Conservation (phyloP, 2,797 vertebrate species). For the Cuculus canorus region DNA sequence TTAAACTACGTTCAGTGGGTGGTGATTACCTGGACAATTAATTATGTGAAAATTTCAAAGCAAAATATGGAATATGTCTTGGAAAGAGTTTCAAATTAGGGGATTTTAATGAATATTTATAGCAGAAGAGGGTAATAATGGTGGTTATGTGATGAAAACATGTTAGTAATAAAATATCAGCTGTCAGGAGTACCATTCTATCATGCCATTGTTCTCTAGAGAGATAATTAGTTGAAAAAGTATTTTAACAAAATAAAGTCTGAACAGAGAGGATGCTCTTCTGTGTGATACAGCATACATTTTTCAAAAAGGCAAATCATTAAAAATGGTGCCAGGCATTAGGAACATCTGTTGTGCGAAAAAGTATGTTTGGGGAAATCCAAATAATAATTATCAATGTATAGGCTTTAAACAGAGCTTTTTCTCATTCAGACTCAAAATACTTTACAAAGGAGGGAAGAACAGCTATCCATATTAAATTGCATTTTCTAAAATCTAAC, state of each 20-base stretch:
- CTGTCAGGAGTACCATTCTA: not conserved
- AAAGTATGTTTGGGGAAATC: not conserved
- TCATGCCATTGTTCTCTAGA: not conserved
- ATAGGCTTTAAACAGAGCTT: not conserved
- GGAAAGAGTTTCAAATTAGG: not conserved
- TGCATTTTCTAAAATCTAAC: not conserved
- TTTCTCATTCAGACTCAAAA: not conserved
- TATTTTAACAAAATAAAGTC: not conserved
- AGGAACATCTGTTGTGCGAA: not conserved
- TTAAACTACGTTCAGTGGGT: not conserved
- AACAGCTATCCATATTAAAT: not conserved
- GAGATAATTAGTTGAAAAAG: not conserved
- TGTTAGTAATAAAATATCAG: constrained; percentile 1
- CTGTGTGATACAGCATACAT: not conserved
- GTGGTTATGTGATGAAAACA: not conserved
- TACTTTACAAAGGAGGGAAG: not conserved
- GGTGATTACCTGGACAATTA: not conserved
- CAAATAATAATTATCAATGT: not conserved
- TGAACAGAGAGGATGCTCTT: not conserved
- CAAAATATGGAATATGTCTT: not conserved
- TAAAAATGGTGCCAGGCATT: not conserved
- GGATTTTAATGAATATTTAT: not conserved
- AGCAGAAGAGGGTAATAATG: not conserved
- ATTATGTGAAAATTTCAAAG: not conserved
- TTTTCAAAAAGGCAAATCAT: not conserved